A percentile compares a stretch with the other conserved stretches of the same genome.
phyloP scores from a whole-genome alignment of 2,113 vertebrate species.

The Halcyon senegalensis region DNA sequence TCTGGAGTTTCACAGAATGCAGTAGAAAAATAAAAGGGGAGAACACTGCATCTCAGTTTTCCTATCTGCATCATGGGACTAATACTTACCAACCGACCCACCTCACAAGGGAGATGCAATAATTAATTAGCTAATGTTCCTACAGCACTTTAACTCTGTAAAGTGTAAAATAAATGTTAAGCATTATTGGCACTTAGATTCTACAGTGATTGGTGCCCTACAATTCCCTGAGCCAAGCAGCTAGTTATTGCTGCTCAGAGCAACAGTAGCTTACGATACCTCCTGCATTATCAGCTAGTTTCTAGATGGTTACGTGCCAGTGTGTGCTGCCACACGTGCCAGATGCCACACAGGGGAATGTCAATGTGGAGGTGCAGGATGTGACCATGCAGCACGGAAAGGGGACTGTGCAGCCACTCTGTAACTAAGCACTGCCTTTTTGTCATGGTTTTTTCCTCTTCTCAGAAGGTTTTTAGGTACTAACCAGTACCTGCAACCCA shows the following conservation, averaged over 20 bases:
- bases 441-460: not conserved
- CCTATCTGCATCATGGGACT: constrained; percentile 60
- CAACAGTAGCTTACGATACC: constrained; percentile 6
- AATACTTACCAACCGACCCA: constrained; percentile 63
- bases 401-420: not conserved
- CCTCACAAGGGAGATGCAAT: constrained; percentile 64
- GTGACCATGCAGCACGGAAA: not conserved
- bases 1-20: not conserved
- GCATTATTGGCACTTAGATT: constrained; percentile 72
- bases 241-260: constrained; percentile 64
- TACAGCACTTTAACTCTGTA: constrained; percentile 70
- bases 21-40: constrained; percentile 39
- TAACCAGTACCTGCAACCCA: not conserved
- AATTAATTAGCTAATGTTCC: constrained; percentile 72
- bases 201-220: constrained; percentile 70
- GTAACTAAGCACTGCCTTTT: not conserved
- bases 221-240: constrained; percentile 66
- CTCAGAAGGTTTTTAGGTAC: not conserved
- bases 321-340: not conserved
- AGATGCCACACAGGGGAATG: not conserved
- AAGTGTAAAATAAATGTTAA: constrained; percentile 74
- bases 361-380: not conserved
- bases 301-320: not conserved
- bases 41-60: constrained; percentile 60
- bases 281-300: constrained; percentile 40